Percentiles rank a stretch among this genome's conserved stretches.
These are phyloP conservation scores for Brachionus manjavacas DNA, from an alignment of 1,140 invertebrate species.

Conservation along the genomic window DNA sequence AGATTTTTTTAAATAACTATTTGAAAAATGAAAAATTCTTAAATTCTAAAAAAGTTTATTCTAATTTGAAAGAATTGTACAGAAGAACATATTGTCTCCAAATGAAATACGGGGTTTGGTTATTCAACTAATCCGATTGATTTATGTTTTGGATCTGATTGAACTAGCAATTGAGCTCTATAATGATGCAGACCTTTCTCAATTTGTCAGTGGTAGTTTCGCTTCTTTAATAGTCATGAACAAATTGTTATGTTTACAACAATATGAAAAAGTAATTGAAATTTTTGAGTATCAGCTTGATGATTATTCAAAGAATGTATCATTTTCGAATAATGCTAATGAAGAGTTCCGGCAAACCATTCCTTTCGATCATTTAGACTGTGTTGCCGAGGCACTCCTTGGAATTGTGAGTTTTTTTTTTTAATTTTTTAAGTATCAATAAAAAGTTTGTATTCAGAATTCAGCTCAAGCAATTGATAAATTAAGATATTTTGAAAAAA, in stretches of 20 bases:
- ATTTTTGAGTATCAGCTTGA: slow-evolving; percentile 8
- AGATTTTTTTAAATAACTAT: background rate
- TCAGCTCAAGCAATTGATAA: background rate
- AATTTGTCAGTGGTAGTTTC: background rate
- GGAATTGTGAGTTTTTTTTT: background rate
- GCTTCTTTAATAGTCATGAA: slow-evolving; percentile 15
- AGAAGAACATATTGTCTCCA: background rate
- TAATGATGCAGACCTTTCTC: background rate
- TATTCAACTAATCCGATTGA: background rate
- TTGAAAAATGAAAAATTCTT: background rate
- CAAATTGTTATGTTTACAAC: background rate
- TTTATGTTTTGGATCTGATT: background rate
- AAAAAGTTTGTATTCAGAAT: background rate
- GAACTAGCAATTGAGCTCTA: background rate
- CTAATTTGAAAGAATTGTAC: slow-evolving; percentile 17
- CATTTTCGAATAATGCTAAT: slow-evolving; percentile 3
- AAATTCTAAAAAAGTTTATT: background rate
- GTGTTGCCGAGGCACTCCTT: slow-evolving; percentile 17
- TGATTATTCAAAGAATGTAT: background rate
- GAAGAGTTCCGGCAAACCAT: slow-evolving; percentile 22
- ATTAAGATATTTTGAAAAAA: background rate
- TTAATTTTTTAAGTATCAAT: background rate
- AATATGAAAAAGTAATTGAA: background rate
- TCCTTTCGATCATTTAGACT: slow-evolving; percentile 33
- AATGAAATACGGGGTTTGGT: slow-evolving; percentile 17